Evolutionary conservation across 1,140 invertebrate genomes (phyloP).

Genomic region (Ylistrum balloti): DNA sequence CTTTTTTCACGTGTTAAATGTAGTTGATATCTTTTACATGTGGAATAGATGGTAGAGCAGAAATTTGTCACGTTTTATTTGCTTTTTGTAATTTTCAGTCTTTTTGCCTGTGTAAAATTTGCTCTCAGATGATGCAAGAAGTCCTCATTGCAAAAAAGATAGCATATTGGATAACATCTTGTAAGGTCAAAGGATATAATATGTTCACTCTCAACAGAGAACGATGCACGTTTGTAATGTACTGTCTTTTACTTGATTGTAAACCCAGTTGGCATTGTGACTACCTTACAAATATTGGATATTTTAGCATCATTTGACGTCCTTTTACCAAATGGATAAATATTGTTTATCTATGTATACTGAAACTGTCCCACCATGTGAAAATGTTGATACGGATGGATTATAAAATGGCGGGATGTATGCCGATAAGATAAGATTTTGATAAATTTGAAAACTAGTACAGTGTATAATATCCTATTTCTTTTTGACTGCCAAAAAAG

Average conservation of each 20-base stretch:
- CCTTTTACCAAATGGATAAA: not conserved
- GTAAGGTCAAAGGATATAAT: not conserved
- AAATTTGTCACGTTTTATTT: not conserved
- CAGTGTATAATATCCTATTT: no score
- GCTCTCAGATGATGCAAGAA: not conserved
- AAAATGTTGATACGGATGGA: not conserved
- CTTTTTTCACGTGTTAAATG: not conserved
- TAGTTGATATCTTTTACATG: not conserved
- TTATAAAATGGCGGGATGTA: no score
- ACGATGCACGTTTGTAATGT: not conserved
- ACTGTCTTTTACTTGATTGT: not conserved
- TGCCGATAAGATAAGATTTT: no score
- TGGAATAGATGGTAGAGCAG: not conserved
- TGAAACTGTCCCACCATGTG: not conserved
- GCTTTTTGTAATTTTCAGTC: not conserved
- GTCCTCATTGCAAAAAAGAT: not conserved
- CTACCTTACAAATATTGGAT: no score
- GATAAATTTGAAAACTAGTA: no score
- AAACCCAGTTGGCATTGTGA: not conserved
- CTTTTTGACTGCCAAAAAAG: no score
- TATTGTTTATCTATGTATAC: not conserved
- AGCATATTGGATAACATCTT: not conserved
- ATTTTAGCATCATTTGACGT: not conserved
- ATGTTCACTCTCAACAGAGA: not conserved
- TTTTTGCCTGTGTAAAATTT: not conserved